phyloP scores from a whole-genome alignment of 2,113 vertebrate species.

The Gracilinanus agilis region DNA sequence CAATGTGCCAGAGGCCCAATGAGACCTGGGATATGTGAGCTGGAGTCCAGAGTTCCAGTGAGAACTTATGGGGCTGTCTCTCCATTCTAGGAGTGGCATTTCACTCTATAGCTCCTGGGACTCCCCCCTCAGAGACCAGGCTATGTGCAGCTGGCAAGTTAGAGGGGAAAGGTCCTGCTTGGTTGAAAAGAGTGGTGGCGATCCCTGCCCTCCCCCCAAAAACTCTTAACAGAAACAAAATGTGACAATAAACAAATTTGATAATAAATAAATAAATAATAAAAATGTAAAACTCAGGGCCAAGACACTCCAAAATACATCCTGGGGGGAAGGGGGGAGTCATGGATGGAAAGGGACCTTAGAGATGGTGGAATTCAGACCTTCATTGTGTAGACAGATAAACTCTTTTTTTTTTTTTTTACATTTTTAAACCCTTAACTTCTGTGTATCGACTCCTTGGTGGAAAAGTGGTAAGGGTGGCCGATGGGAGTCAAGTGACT shows the following conservation, averaged over 20 bases:
- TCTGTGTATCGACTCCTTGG: too few species aligned
- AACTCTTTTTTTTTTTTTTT: too few species aligned
- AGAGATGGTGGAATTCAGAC: not conserved
- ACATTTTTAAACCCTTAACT: too few species aligned
- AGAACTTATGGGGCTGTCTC: not conserved
- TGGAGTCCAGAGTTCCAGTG: not conserved
- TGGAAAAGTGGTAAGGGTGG: too few species aligned
- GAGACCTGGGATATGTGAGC: not conserved
- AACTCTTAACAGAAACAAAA: not conserved
- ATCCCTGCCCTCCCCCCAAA: not conserved
- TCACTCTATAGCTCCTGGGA: not conserved
- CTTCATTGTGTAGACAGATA: not conserved
- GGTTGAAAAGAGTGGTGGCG: not conserved
- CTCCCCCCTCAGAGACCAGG: not conserved
- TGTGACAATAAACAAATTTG: too few species aligned
- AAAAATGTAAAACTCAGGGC: not conserved
- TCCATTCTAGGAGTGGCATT: not conserved
- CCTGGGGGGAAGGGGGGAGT: too few species aligned
- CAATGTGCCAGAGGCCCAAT: not conserved
- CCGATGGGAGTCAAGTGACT: too few species aligned
- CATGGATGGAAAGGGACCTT: not conserved
- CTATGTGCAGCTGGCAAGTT: not conserved
- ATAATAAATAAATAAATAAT: not conserved
- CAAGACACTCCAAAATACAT: not conserved
- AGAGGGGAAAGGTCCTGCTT: not conserved